phyloP scores from a whole-genome alignment of 2,888 invertebrate species.

The Phyto melanocephala region DNA sequence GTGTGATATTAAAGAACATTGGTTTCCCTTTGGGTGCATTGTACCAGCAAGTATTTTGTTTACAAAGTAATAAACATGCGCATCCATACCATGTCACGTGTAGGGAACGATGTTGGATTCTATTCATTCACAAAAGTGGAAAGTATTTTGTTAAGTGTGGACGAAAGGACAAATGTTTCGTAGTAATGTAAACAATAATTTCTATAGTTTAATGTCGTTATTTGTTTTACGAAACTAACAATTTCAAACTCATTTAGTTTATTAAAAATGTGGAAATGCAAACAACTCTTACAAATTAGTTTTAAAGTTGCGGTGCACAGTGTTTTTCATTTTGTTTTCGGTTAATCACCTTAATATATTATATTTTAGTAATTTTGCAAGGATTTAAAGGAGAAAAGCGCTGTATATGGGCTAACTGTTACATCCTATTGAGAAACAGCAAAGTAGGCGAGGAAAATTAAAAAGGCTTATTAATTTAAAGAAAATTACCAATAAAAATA shows the following conservation, averaged over 20 bases:
- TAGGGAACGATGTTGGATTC: slow-evolving; percentile 26
- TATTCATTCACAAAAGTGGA: slow-evolving; percentile 61
- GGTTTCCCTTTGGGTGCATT: slow-evolving; percentile 49
- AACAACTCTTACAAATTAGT: too few relatives aligned
- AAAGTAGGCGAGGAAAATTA: too few relatives aligned
- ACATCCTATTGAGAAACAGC: too few relatives aligned
- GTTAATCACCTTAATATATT: too few relatives aligned
- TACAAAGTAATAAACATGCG: slow-evolving; percentile 49
- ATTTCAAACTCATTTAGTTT: neutral
- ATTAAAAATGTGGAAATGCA: neutral
- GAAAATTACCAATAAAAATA: too few relatives aligned
- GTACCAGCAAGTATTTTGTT: slow-evolving; percentile 53
- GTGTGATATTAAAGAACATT: neutral
- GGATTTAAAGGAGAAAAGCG: too few relatives aligned
- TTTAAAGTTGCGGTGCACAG: too few relatives aligned
- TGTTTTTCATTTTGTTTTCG: too few relatives aligned
- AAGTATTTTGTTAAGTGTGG: neutral
- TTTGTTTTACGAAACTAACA: slow-evolving; percentile 15
- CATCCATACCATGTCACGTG: slow-evolving; percentile 22
- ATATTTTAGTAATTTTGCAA: too few relatives aligned
- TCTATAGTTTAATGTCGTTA: neutral
- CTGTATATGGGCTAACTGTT: too few relatives aligned
- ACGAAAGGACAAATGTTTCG: neutral
- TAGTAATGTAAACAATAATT: neutral
- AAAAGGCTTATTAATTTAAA: too few relatives aligned